Evolutionary conservation across 2,797 vertebrate species (phyloP).

Genomic region (Eremophila alpestris): DNA sequence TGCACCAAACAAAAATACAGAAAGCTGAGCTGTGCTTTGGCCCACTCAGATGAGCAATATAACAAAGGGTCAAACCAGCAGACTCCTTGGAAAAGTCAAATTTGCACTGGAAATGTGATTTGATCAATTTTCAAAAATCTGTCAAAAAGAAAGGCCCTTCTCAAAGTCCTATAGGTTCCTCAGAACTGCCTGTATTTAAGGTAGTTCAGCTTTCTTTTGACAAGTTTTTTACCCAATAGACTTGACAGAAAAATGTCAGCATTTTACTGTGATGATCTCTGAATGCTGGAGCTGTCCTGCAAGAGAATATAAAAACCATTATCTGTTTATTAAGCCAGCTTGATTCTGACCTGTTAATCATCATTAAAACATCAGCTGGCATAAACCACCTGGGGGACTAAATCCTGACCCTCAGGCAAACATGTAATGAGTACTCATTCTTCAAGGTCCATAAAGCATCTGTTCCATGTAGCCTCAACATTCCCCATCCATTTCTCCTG

Average conservation of each 20-base stretch:
- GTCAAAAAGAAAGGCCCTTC: neutral
- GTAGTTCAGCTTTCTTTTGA: neutral
- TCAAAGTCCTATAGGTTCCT: neutral
- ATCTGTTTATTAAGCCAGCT: too few relatives aligned
- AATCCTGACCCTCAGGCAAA: slow-evolving; percentile 27
- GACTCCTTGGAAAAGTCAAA: neutral
- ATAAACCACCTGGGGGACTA: neutral
- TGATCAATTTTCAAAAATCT: neutral
- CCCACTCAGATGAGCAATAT: neutral
- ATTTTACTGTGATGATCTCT: neutral
- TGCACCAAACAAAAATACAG: neutral
- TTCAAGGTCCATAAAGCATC: neutral
- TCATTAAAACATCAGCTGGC: neutral
- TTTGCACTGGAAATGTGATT: neutral
- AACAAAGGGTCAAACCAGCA: neutral
- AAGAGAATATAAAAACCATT: neutral
- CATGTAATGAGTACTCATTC: slow-evolving; percentile 18
- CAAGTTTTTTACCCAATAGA: neutral
- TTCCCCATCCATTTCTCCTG: neutral
- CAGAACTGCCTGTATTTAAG: neutral
- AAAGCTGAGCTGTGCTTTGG: neutral
- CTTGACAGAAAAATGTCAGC: neutral
- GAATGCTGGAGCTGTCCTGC: neutral
- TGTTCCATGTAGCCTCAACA: neutral
- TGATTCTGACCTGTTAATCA: too few relatives aligned